Evolutionary conservation across 2,797 vertebrate species (phyloP), one percentile per base, ranked within the genome.

Genomic region (Telmatherina bonti): DNA sequence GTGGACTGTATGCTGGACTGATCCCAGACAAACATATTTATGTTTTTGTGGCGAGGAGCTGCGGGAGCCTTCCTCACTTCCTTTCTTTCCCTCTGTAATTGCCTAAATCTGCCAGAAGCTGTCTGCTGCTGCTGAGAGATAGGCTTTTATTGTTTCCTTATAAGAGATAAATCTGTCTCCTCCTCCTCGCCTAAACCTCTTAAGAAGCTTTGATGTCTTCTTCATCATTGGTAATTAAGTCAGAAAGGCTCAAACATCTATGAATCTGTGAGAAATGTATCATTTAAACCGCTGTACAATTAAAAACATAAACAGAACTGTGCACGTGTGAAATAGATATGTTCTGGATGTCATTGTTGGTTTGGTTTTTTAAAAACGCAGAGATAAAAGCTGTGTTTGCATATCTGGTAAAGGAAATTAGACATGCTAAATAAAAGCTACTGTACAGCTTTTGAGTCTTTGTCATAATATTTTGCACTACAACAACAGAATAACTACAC

Each of bases 81-180:
- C 20, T 8, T n/a, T n/a, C 45, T 49, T n/a, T n/a, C n/a, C n/a
- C 45, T 49, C 20, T n/a, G 45, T 49, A 69, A 75, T 22, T 49
- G 45, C 45, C 45, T 49, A 22, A 49, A 49, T 20, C 67, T 55
- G 58, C 70, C 72, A 75, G 45, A n/a, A 49, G 45, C 45, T 30
- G 65, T 63, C 55, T 31, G 18, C 72, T 77, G 74, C 58, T 51
- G 72, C 62, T 51, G 63, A 74, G 63, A 81, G 75, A 85, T 73
- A 66, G 68, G 56, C 62, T 49, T 72, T 78, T 83, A 83, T 72
- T 85, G 83, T 76, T 83, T 85, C 67, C 65, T 74, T 81, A 29
- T 66, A 63, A 76, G 76, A 74, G 67, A 78, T 83, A 74, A 83
- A 84, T 88, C 69, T 67, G 64, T 65, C 70, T 73, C 57, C 45